Conservation (phyloP, 2,888 invertebrate species). For the Cynaeus angustus region DNA sequence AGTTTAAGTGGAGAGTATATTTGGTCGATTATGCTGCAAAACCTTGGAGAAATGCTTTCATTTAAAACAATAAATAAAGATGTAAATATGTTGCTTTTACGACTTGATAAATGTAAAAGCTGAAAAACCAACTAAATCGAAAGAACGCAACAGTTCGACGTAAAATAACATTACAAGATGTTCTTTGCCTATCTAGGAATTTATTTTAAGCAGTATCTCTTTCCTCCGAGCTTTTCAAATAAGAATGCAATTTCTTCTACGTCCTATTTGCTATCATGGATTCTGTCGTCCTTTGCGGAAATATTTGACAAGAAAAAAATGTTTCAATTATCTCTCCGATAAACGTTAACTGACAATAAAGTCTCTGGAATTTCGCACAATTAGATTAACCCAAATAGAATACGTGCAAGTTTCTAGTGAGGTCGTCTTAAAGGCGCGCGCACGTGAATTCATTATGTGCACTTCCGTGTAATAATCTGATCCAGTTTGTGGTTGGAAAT, state of each 20-base stretch:
- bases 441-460: constrained; percentile 48
- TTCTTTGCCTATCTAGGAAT: constrained; percentile 20
- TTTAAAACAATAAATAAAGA: no score
- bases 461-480: constrained; percentile 50
- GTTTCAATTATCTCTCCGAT: constrained; percentile 21
- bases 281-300: constrained; percentile 2
- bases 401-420: constrained; percentile 42
- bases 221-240: constrained; percentile 10
- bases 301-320: background rate
- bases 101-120: no score
- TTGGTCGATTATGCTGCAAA: background rate
- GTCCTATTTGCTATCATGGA: constrained; percentile 10
- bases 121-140: no score
- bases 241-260: no score
- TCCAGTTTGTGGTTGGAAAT: constrained; percentile 50
- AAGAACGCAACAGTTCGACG: background rate
- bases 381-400: constrained; percentile 48
- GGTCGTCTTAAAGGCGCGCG: constrained; percentile 34
- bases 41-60: no score
- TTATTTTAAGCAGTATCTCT: constrained; percentile 27
- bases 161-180: constrained; percentile 17
- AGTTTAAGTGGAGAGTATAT: background rate
- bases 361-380: constrained; percentile 32
- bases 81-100: no score
- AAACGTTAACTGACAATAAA: constrained; percentile 26